These are phyloP conservation scores for Lepidurus arcticus DNA, from an alignment of 1,140 invertebrate genomes.

Conservation along the genomic window DNA sequence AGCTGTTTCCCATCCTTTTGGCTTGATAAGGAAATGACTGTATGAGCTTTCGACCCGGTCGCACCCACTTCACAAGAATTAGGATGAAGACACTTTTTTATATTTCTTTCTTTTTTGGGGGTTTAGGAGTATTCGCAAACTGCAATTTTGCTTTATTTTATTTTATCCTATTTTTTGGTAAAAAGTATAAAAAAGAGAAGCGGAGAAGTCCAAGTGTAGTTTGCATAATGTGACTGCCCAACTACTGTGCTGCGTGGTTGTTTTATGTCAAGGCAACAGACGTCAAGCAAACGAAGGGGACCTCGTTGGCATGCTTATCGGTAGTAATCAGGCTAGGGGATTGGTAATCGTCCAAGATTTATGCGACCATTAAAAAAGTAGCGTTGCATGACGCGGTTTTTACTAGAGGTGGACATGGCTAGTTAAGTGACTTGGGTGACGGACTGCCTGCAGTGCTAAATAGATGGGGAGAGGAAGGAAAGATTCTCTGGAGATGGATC, in stretches of 20 bases:
- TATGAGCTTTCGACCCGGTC: neutral
- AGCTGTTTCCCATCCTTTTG: neutral
- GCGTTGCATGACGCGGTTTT: constrained; percentile 12
- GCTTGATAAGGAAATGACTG: neutral
- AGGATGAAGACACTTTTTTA: neutral
- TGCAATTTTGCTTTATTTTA: neutral
- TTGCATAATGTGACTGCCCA: constrained; percentile 4
- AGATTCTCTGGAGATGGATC: no score
- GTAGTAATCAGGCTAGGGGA: constrained; percentile 17
- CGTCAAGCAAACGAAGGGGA: neutral
- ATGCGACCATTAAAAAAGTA: constrained; percentile 9
- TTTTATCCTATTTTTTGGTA: neutral
- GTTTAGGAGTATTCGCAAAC: neutral
- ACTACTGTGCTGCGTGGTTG: constrained; percentile 6
- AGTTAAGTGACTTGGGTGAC: constrained; percentile 17
- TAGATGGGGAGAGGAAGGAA: neutral
- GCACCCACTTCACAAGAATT: neutral
- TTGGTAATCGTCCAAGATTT: constrained; percentile 17
- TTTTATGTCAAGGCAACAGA: constrained; percentile 9
- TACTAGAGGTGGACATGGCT: neutral
- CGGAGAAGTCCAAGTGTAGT: neutral
- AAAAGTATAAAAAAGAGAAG: neutral
- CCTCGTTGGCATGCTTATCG: constrained; percentile 12
- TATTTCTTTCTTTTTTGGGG: no score
- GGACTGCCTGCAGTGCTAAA: constrained; percentile 6